Conservation (phyloP, 2,797 vertebrate genomes). For the Lagodon rhomboides region DNA sequence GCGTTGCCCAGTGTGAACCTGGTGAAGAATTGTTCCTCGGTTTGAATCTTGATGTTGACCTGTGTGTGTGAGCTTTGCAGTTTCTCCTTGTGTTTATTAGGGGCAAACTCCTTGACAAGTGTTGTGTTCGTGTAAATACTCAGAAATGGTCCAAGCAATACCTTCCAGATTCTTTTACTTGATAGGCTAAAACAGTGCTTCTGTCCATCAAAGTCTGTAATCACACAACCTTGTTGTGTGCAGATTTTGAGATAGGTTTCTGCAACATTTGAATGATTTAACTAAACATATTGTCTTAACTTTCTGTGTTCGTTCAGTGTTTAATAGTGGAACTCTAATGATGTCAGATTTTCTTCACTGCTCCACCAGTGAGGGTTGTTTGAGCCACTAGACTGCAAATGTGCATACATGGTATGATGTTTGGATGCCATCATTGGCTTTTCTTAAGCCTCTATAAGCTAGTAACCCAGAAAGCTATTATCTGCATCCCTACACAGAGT, state of each 20-base stretch:
- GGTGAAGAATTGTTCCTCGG: background rate
- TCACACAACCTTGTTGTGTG: background rate
- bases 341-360: background rate
- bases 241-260: background rate
- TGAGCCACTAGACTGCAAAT: background rate
- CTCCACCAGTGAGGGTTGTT: background rate
- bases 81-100: background rate
- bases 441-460: background rate
- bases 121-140: background rate
- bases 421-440: background rate
- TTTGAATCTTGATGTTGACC: slow-evolving; percentile 4
- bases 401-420: background rate
- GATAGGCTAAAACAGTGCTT: background rate
- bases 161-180: background rate
- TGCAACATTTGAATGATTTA: background rate
- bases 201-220: background rate
- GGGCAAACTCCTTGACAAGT: background rate
- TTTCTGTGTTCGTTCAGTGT: slow-evolving; percentile 3
- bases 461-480: background rate
- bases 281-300: background rate
- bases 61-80: background rate
- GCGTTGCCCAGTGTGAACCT: background rate
- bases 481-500: background rate
- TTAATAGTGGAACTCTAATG: background rate
- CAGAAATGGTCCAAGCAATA: background rate